These are phyloP conservation scores for Campoletis raptor DNA, from an alignment of 2,888 invertebrate genomes.

Conservation along the genomic window DNA sequence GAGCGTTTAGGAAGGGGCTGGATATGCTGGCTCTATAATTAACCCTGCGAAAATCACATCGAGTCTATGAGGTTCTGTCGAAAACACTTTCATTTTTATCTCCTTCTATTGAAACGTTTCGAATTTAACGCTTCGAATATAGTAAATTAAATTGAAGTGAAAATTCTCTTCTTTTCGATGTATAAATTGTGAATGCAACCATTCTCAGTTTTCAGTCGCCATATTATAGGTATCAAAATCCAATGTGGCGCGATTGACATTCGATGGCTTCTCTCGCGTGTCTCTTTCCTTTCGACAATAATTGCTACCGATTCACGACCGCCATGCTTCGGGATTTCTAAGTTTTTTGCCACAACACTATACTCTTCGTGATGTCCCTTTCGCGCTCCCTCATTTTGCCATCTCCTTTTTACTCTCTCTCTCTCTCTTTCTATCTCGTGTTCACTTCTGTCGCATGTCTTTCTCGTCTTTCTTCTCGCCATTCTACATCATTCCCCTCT, in stretches of 20 bases:
- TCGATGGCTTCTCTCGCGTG: constrained; percentile 27
- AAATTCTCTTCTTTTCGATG: neutral
- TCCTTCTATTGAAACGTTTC: neutral
- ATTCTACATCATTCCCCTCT: constrained; percentile 54
- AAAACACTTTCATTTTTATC: neutral
- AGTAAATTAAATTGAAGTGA: neutral
- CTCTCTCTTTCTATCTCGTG: constrained; percentile 57
- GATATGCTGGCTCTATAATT: no score
- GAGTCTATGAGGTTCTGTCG: neutral
- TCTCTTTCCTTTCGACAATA: constrained; percentile 78
- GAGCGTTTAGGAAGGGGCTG: neutral
- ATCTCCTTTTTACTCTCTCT: constrained; percentile 48
- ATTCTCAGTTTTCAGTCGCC: neutral
- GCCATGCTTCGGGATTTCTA: constrained; percentile 83
- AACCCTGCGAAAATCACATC: neutral
- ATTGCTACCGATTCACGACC: constrained; percentile 81
- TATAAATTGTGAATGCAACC: neutral
- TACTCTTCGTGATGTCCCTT: constrained; percentile 32
- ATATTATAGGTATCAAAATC: neutral
- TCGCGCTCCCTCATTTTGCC: constrained; percentile 39
- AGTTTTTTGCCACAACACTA: constrained; percentile 78
- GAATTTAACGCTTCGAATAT: neutral
- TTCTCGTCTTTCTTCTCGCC: constrained; percentile 36
- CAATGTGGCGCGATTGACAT: constrained; percentile 31
- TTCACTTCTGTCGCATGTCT: constrained; percentile 32